Conservation (phyloP, 1,140 invertebrate genomes). For the Platorchestia sp. region DNA sequence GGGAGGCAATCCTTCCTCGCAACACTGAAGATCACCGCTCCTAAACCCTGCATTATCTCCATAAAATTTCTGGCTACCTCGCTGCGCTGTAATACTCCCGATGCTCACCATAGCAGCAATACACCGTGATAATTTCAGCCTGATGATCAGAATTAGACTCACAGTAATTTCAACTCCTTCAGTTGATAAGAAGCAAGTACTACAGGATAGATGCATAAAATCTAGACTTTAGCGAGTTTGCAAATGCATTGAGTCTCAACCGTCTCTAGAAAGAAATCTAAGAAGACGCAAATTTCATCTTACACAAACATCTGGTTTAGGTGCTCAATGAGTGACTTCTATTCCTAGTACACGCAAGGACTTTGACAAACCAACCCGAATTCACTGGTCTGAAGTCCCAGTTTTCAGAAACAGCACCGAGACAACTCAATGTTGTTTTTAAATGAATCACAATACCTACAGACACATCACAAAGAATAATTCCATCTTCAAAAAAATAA, state of each 20-base stretch:
- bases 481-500: too few relatives aligned
- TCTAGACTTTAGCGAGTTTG: background rate
- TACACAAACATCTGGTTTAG: background rate
- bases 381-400: too few relatives aligned
- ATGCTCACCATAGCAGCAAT: background rate
- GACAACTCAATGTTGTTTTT: background rate
- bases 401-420: background rate
- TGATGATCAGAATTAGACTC: background rate
- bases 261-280: background rate
- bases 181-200: background rate
- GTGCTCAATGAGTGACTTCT: background rate
- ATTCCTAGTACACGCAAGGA: background rate
- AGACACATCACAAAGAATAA: too few relatives aligned
- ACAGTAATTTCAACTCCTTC: background rate
- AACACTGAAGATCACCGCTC: background rate
- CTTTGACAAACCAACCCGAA: background rate
- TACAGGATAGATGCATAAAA: background rate
- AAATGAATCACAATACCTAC: too few relatives aligned
- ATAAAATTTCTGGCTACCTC: background rate
- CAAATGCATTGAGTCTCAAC: background rate
- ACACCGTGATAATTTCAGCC: background rate
- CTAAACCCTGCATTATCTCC: background rate
- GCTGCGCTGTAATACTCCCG: background rate
- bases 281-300: background rate
- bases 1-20: background rate